Conservation (phyloP, 2,113 vertebrate genomes). For the Laticauda laticaudata region DNA sequence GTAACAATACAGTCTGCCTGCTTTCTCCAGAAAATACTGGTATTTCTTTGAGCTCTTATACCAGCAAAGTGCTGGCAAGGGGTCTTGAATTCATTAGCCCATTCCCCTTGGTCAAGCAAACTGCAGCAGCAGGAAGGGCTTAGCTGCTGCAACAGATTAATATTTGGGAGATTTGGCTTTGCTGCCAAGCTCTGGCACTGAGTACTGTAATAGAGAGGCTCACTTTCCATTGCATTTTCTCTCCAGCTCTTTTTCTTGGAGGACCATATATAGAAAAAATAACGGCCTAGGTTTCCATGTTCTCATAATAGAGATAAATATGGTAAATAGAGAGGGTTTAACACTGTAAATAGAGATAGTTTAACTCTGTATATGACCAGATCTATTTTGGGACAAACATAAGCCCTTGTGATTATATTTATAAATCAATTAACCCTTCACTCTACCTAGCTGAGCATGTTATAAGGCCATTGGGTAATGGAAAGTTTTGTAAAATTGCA, state of each 20-base stretch:
- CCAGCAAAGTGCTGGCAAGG: neutral
- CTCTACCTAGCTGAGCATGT: neutral
- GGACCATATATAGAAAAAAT: neutral
- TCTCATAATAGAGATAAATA: neutral
- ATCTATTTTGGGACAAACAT: neutral
- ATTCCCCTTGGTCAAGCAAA: neutral
- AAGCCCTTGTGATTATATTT: neutral
- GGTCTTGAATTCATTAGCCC: neutral
- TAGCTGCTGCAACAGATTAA: neutral
- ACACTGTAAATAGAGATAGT: neutral
- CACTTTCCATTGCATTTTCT: neutral
- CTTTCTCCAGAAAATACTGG: neutral
- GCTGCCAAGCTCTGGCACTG: neutral
- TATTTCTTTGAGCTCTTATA: neutral
- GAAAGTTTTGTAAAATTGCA: neutral
- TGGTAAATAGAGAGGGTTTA: neutral
- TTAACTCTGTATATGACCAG: neutral
- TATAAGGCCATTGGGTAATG: neutral
- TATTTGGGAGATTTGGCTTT: neutral
- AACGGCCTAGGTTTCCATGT: neutral
- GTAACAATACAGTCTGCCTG: neutral
- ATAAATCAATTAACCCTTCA: neutral
- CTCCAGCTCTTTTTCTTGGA: neutral
- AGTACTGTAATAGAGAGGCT: neutral
- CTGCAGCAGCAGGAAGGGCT: neutral